phyloP scores from a whole-genome alignment of 2,797 vertebrate genomes.

The Melanotaenia boesemani region DNA sequence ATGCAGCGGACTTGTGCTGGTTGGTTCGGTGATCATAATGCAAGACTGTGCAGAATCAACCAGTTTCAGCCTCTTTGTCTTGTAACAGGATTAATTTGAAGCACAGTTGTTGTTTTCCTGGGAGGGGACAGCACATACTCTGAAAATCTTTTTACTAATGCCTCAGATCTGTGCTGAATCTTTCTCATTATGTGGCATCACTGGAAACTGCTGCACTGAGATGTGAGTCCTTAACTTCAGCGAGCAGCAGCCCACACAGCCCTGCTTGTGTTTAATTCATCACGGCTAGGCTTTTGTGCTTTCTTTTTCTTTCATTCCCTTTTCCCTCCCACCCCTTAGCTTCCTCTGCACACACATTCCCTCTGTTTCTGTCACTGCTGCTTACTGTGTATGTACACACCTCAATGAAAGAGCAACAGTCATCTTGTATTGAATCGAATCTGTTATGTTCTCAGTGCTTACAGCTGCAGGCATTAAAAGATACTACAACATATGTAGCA shows the following conservation, averaged over 20 bases:
- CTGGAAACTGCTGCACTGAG: slow-evolving; percentile 23
- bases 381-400: slow-evolving; percentile 26
- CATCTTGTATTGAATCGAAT: slow-evolving; percentile 68
- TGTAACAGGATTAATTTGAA: slow-evolving; percentile 21
- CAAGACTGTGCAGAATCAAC: neutral
- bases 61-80: neutral
- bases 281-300: slow-evolving; percentile 2
- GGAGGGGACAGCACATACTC: slow-evolving; percentile 8
- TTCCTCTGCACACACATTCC: neutral
- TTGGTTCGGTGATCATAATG: slow-evolving; percentile 4
- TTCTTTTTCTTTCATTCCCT: slow-evolving; percentile 5
- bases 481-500: slow-evolving; percentile 25
- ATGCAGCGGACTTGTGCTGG: too few species aligned
- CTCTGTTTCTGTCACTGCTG: slow-evolving; percentile 20
- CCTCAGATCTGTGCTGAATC: slow-evolving; percentile 30
- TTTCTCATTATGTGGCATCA: slow-evolving; percentile 45
- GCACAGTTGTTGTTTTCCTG: slow-evolving; percentile 5
- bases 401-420: slow-evolving; percentile 55
- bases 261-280: slow-evolving; percentile 33
- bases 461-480: slow-evolving; percentile 44
- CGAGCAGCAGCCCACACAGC: slow-evolving; percentile 35
- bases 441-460: slow-evolving; percentile 18
- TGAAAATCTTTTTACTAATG: slow-evolving; percentile 32
- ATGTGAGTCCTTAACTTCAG: slow-evolving; percentile 31
- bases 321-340: slow-evolving; percentile 10